These are phyloP conservation scores for Holotrichia oblita DNA, from an alignment of 1,140 invertebrate genomes.

Conservation along the genomic window DNA sequence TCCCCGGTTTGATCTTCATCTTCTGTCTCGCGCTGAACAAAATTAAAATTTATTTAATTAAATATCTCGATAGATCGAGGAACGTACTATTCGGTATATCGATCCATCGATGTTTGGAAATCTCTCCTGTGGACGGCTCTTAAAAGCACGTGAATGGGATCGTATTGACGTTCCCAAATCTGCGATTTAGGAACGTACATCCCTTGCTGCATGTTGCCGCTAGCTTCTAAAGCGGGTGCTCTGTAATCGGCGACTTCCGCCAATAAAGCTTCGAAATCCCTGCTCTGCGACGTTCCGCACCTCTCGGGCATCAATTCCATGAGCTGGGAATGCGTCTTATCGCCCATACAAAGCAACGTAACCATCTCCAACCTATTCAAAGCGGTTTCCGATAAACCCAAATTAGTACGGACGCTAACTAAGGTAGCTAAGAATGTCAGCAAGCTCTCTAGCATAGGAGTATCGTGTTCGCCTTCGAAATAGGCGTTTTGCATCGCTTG, in stretches of 20 bases:
- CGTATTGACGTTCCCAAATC: constrained; percentile 93
- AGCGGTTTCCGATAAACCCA: constrained; percentile 68
- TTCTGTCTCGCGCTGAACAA: constrained; percentile 68
- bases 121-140: constrained; percentile 91
- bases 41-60: neutral
- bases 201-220: constrained; percentile 90
- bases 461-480: constrained; percentile 80
- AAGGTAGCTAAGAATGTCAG: constrained; percentile 91
- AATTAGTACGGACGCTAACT: constrained; percentile 89
- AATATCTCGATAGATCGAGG: neutral
- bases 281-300: constrained; percentile 88
- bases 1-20: constrained; percentile 70
- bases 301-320: constrained; percentile 95
- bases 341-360: constrained; percentile 89
- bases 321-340: constrained; percentile 95
- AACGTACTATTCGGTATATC: constrained; percentile 81
- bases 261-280: constrained; percentile 88
- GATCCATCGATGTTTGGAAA: constrained; percentile 93
- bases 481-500: constrained; percentile 69
- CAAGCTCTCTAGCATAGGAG: constrained; percentile 91
- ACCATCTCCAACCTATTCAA: constrained; percentile 87
- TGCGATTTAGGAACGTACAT: constrained; percentile 89
- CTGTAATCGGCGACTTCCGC: constrained; percentile 80
- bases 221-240: constrained; percentile 80
- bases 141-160: constrained; percentile 91